Percentiles rank a stretch among this genome's conserved stretches.
Evolutionary conservation across 2,113 vertebrate species (phyloP).

Genomic region (Mobula birostris): DNA sequence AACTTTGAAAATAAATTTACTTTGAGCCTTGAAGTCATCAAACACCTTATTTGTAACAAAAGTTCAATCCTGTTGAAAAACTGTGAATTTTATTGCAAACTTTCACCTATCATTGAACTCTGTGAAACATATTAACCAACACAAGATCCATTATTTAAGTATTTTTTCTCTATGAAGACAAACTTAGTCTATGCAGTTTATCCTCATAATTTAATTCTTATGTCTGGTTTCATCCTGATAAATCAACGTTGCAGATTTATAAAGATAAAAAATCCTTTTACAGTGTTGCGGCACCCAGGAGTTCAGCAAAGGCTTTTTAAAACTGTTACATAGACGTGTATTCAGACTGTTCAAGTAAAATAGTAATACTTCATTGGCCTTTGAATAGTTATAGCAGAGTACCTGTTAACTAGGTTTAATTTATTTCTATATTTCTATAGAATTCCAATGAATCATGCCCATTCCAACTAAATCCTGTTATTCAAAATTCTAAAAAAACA

Average conservation of each 20-base stretch:
- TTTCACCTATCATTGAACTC: background rate
- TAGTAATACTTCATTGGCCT: background rate
- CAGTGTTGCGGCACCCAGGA: too few species aligned
- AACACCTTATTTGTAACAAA: background rate
- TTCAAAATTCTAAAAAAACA: background rate
- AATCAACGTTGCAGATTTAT: background rate
- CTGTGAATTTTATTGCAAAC: background rate
- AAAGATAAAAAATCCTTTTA: background rate
- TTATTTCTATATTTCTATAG: background rate
- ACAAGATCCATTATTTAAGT: background rate
- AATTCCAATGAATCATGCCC: background rate
- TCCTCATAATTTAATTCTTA: background rate
- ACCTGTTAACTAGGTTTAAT: background rate
- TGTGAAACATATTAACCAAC: background rate
- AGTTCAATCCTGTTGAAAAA: background rate
- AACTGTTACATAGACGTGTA: background rate
- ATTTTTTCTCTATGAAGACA: background rate
- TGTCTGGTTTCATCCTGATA: background rate
- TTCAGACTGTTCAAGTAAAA: background rate
- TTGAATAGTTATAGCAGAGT: background rate
- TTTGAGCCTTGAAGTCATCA: background rate
- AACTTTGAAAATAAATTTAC: too few species aligned
- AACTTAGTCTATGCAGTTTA: background rate
- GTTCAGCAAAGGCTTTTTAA: background rate
- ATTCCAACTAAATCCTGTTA: background rate